Base-by-base conservation (phyloP, 2,888 invertebrate species). In the Camponotus fellah region DNA sequence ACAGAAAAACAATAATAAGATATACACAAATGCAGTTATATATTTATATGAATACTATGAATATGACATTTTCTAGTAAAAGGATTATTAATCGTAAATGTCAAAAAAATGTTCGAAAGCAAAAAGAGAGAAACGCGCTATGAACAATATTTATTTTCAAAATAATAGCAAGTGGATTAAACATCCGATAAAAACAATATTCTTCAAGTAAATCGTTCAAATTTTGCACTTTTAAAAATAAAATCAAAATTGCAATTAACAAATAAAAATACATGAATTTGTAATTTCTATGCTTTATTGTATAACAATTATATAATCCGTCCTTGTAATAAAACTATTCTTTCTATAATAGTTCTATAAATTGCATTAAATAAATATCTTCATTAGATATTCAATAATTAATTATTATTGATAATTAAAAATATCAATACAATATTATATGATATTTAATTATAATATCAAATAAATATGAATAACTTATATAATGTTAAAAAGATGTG, bases 71-170 rank as follows among this genome's bases (percentile, higher is more conserved):
- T 66, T 21, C 66, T 53, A 26, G 12, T 40, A 77, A 77, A 56
- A 14, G 53, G 9, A 66, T n/a, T 56, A 56, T 66, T 77, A 77
- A 77, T 40, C 26, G 66, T 40, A 77, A 77, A 71, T 60, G 79
- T 69, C 37, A 62, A 71, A 80, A 62, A 71, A 80, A 69, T n/a
- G 32, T 2, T 17, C 46, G 12, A 66, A 21, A 49, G 21, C 9
- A 17, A 66, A 77, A 77, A 76, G 37, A 10, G 34, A 75, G 21
- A 75, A 37, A 8, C n/a, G 8, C 5, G 62, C 26, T 40, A 60
- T 21, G 26, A 26, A 34, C 43, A 43, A 3, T 8, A n/a, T 66
- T 77, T 66, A 14, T 66, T 40, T 77, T n/a, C 14, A 56, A 77
- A 77, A 56, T 56, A 76, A 76, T 56, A 37, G 64, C 26, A 26